These are phyloP conservation scores for Drosophila ficusphila DNA, from an alignment of 1,140 invertebrate species.

Conservation along the genomic window DNA sequence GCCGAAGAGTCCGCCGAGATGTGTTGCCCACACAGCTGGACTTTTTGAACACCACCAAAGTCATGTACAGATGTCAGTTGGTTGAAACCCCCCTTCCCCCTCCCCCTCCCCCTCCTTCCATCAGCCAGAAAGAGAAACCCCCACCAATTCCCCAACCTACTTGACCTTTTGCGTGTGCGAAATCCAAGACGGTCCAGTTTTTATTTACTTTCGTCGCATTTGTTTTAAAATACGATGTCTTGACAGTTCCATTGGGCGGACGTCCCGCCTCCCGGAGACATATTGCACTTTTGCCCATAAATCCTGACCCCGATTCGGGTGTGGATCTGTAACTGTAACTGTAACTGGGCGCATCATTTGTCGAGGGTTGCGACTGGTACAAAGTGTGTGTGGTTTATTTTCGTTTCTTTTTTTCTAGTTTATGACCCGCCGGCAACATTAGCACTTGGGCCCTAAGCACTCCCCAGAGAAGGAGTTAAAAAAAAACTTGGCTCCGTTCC, in stretches of 20 bases:
- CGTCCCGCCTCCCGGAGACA: slow-evolving; percentile 44
- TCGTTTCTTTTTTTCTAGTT: slow-evolving; percentile 58
- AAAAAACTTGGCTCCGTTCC: neutral
- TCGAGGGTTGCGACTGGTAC: slow-evolving; percentile 18
- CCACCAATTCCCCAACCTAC: too few relatives aligned
- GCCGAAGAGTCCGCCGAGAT: too few relatives aligned
- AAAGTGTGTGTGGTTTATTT: slow-evolving; percentile 33
- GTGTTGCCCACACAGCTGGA: slow-evolving; percentile 53
- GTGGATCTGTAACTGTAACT: slow-evolving; percentile 32
- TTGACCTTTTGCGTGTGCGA: slow-evolving; percentile 53
- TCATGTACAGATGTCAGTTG: slow-evolving; percentile 36
- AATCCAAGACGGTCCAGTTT: slow-evolving; percentile 68
- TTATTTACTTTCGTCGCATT: slow-evolving; percentile 75
- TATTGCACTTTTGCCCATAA: slow-evolving; percentile 71
- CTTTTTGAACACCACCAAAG: slow-evolving; percentile 30
- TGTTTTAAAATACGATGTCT: slow-evolving; percentile 59
- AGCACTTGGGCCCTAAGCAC: slow-evolving; percentile 51
- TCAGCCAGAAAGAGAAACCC: too few relatives aligned
- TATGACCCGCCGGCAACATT: slow-evolving; percentile 60
- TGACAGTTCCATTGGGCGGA: slow-evolving; percentile 67
- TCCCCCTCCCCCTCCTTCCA: neutral
- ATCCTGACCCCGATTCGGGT: slow-evolving; percentile 46
- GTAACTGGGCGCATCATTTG: slow-evolving; percentile 60
- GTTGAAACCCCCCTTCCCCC: neutral
- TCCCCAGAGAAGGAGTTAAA: slow-evolving; percentile 50